Base-by-base conservation (phyloP, 2,113 vertebrate genomes). In the Rhombomys opimus region DNA sequence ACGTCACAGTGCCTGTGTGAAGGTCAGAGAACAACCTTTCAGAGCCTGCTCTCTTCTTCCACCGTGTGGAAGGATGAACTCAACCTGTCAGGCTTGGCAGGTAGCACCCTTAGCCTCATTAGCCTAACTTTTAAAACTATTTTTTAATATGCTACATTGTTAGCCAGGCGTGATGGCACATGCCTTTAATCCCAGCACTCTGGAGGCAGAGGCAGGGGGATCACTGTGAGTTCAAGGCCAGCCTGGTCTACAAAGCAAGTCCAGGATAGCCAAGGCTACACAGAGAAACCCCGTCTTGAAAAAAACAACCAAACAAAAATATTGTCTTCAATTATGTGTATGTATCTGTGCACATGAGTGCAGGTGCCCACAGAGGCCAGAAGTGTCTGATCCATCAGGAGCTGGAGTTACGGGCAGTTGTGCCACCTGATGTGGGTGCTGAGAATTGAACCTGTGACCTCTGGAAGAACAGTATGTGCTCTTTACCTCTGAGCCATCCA, bases 401-500 rank as follows among this genome's bases (percentile, higher is more conserved):
- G 35, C 54, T 82, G 54, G 20, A 38, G 32, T 82, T 59, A 82
- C 7, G 35, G 78, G 2, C 78, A 14, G 25, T 30, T 32, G 25
- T 30, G 75, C 25, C 75, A 52, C 46, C 25, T 7, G 14, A 5
- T 23, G 35, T 82, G 78, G 18, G 78, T 82, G 35, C 78, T 59
- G 20, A 59, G 78, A 82, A 59, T 59, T 12, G 32, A 81, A 87
- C 63, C 23, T 76, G 30, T 61, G 20, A 9, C 38, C 87, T 75
- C 63, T 46, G 35, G 54, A 82, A 82, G 78, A 82, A 38, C 32
- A 57, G 5, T 13, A 23, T 14, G 35, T 59, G 35, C 17, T 54
- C 78, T 59, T 59, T 25, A 59, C 18, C 80, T 94, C 63, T 88
- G 75, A 57, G 89, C 65, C 94, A 82, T 95, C 95, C 93, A 92